Conservation (phyloP, 2,113 vertebrate genomes). For the Apteryx mantelli region DNA sequence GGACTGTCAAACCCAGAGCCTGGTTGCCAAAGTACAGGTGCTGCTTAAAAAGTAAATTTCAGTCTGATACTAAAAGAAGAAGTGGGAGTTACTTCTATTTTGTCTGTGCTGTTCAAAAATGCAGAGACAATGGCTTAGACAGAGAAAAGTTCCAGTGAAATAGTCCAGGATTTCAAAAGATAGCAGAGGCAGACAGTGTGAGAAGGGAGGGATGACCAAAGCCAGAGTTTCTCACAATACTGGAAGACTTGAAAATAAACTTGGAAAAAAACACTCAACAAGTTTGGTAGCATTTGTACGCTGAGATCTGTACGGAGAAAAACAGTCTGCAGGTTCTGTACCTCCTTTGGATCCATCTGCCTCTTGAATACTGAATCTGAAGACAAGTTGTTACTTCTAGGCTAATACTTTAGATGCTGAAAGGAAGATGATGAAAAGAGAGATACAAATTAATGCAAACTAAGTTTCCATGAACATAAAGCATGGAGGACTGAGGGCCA, state of each 20-base stretch:
- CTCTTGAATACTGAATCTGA: background rate
- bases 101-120: background rate
- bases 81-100: background rate
- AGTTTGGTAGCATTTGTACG: background rate
- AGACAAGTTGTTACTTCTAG: background rate
- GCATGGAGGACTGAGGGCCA: background rate
- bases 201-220: background rate
- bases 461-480: background rate
- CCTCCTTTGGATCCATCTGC: background rate
- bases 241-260: slow-evolving; percentile 22
- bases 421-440: slow-evolving; percentile 37
- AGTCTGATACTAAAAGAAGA: background rate
- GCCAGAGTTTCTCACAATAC: background rate
- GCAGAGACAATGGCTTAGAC: background rate
- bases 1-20: background rate
- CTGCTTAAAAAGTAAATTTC: background rate
- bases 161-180: background rate
- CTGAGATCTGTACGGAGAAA: background rate
- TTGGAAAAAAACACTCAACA: background rate
- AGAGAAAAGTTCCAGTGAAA: background rate
- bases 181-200: background rate
- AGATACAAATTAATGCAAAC: background rate
- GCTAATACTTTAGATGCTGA: slow-evolving; percentile 7
- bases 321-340: background rate
- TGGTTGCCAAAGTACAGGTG: background rate